Base-by-base conservation (phyloP, 92 coral and sea anemone genomes). In the Zoanthus solanderi region DNA sequence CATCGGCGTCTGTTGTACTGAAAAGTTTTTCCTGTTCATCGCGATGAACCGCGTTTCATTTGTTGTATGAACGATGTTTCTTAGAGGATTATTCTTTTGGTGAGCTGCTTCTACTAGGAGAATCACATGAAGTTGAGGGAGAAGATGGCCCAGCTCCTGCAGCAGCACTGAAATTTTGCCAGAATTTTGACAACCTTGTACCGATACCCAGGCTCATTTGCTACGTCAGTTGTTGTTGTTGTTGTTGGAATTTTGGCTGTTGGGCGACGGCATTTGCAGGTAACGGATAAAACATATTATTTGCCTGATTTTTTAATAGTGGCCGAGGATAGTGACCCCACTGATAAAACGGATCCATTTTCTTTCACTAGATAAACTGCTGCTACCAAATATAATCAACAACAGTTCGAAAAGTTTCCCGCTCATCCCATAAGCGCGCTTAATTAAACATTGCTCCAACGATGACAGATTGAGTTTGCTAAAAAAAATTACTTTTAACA, bases 21-120 rank as follows among this genome's bases (percentile, higher is more conserved):
- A 72, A 56, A 52, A 56, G 4, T 42, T 63, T 47, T 65, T 88
- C 83, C 48, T 88, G 74, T 42, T 73, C 78, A 44, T 83, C n/a
- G n/a, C n/a, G n/a, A n/a, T n/a, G n/a, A n/a, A n/a, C n/a, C n/a
- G n/a, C 72, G 7, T 83, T 88, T 88, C 88, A 88, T 65, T 88
- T 88, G 81, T 83, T 75, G 57, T 88, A 88, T 50, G 77, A 42
- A 72, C 37, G 9, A 8, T 71, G 75, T 71, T 71, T 71, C 75
- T 34, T 31, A 23, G 34, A 23, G 75, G 75, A 23, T 28, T 46
- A 13, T 71, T 29, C 75, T 30, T 16, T 63, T 63, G 65, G 65
- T 17, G 69, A 63, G 69, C 69, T 63, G 2, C 69, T 16, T 63
- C 69, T 63, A 63, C 69, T 16, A 63, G 69, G 3, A 14, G 69